A percentile compares a stretch with the other conserved stretches of the same genome.
Conservation (phyloP, 2,888 invertebrate species). For the Pristionchus entomophagus region DNA sequence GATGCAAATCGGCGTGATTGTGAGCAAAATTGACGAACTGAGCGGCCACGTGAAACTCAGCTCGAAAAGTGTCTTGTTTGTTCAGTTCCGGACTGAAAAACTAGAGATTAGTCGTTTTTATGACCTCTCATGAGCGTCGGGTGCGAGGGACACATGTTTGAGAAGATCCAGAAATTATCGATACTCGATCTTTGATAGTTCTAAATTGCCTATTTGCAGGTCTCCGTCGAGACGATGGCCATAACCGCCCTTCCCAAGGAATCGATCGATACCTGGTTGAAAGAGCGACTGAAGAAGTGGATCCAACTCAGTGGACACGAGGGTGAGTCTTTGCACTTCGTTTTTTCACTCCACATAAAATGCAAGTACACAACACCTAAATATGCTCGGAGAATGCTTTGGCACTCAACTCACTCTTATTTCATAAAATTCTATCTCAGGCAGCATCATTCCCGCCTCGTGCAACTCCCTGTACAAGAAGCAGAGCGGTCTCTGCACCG, state of each 20-base stretch:
- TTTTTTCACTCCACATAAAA: background rate
- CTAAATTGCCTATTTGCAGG: constrained; percentile 57
- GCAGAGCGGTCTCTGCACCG: constrained; percentile 76
- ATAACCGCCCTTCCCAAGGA: constrained; percentile 73
- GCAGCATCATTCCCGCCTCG: constrained; percentile 75
- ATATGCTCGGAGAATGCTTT: too few species aligned
- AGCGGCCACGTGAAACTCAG: too few species aligned
- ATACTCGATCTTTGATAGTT: background rate
- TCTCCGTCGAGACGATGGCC: constrained; percentile 75
- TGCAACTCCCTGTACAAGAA: constrained; percentile 76
- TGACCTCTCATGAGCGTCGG: background rate
- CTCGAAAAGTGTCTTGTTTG: too few species aligned
- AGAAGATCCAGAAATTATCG: too few species aligned
- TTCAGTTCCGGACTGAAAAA: too few species aligned
- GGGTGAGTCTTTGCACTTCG: constrained; percentile 56
- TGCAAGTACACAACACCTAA: too few species aligned
- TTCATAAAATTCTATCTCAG: constrained; percentile 48
- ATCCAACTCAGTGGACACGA: constrained; percentile 74
- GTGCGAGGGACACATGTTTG: background rate
- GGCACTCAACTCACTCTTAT: background rate
- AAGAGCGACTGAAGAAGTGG: constrained; percentile 74
- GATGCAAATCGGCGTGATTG: too few species aligned
- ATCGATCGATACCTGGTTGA: constrained; percentile 73
- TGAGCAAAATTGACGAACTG: too few species aligned
- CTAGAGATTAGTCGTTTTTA: too few species aligned